Percentiles rank a stretch among this genome's conserved stretches.
These are phyloP conservation scores for Odobenus rosmarus DNA, from an alignment of 2,113 vertebrate species.

Conservation along the genomic window DNA sequence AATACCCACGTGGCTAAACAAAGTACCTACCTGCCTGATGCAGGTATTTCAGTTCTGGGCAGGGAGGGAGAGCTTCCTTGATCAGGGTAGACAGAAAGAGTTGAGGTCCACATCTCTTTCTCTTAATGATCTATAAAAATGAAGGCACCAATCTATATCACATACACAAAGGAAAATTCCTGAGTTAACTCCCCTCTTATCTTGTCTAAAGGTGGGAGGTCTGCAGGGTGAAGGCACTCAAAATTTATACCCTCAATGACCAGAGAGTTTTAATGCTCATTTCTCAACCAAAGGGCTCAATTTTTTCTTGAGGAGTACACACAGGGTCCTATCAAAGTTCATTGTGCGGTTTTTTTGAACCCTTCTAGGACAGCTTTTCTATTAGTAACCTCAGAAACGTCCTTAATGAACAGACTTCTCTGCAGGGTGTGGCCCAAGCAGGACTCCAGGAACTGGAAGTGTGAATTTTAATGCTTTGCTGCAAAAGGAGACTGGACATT, in stretches of 20 bases:
- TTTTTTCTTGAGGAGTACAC: constrained; percentile 40
- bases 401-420: constrained; percentile 81
- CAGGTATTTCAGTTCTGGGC: background rate
- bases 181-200: background rate
- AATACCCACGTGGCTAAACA: background rate
- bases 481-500: constrained; percentile 71
- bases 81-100: background rate
- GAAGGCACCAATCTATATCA: background rate
- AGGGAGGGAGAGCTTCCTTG: background rate
- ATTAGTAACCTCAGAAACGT: background rate
- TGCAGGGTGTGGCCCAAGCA: constrained; percentile 70
- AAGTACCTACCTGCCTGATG: background rate
- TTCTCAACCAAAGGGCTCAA: background rate
- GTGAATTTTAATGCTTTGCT: constrained; percentile 82
- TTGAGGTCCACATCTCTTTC: background rate
- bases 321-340: constrained; percentile 28
- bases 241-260: background rate
- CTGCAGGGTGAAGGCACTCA: background rate
- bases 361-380: constrained; percentile 16
- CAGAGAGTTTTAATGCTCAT: background rate
- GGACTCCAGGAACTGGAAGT: constrained; percentile 60
- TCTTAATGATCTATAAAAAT: background rate
- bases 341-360: constrained; percentile 30
- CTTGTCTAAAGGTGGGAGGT: constrained; percentile 35
- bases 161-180: background rate